Conservation (phyloP, 2,797 vertebrate genomes). For the Gymnopithys bicolor region DNA sequence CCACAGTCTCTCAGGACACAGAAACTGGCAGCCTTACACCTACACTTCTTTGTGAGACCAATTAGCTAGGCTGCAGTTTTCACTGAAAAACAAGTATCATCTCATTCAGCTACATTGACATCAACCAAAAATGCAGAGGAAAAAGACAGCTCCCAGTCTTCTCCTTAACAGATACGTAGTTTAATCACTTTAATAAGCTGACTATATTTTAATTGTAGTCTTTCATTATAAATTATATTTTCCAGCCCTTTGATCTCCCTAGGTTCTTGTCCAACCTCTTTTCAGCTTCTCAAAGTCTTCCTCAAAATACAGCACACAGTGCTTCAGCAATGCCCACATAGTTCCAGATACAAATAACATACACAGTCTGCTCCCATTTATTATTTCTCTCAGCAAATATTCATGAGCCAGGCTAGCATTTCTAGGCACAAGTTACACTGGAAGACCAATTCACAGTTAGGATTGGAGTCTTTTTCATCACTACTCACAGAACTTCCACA, state of each 20-base stretch:
- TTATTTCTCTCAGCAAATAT: neutral
- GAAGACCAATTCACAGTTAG: neutral
- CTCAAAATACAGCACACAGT: neutral
- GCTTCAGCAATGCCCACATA: neutral
- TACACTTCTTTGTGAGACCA: neutral
- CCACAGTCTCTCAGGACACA: neutral
- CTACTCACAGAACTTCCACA: neutral
- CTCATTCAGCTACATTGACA: neutral
- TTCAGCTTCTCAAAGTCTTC: neutral
- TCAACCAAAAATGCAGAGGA: neutral
- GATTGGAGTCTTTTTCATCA: neutral
- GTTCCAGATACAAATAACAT: neutral
- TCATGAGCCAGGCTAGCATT: neutral
- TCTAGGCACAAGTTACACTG: neutral
- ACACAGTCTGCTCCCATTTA: rapidly evolving
- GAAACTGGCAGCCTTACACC: neutral
- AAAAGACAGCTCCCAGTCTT: neutral
- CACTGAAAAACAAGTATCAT: neutral
- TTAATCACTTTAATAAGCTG: neutral
- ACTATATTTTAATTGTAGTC: neutral
- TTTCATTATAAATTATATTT: neutral
- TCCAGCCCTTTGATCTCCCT: neutral
- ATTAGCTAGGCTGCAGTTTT: neutral
- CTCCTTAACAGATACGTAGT: neutral
- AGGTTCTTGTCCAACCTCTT: neutral